A percentile compares a stretch with the other conserved stretches of the same genome.
Evolutionary conservation across 2,888 invertebrate genomes (phyloP).

Genomic region (Dryocosmus kuriphilus): DNA sequence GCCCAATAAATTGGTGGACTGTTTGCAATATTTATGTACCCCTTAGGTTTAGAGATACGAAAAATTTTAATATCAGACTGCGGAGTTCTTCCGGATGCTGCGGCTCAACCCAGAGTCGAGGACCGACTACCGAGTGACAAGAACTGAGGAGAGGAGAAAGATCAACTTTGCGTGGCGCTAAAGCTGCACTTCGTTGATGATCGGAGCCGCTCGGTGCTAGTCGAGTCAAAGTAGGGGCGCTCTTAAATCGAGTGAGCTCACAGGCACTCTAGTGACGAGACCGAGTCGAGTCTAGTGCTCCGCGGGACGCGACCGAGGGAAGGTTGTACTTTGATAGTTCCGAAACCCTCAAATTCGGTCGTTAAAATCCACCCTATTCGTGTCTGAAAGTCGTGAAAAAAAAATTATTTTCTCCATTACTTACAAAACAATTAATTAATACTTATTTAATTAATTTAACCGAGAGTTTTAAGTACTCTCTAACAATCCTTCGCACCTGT

Average conservation of each 20-base stretch:
- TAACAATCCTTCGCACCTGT: not conserved
- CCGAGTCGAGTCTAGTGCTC: conserved; percentile 61
- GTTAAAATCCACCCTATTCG: not conserved
- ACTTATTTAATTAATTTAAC: not conserved
- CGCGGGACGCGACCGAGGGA: conserved; percentile 24
- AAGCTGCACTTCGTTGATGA: conserved; percentile 20
- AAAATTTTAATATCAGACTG: not conserved
- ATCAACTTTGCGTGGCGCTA: conserved; percentile 53
- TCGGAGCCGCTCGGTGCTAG: conserved; percentile 54
- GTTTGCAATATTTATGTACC: no score
- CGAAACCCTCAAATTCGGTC: not conserved
- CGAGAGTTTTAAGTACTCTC: not conserved
- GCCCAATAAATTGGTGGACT: no score
- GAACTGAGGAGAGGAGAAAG: conserved; percentile 39
- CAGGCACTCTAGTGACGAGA: conserved; percentile 60
- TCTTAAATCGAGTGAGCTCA: conserved; percentile 44
- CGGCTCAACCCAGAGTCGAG: conserved; percentile 47
- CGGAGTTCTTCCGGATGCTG: not conserved
- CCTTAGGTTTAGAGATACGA: no score
- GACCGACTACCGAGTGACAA: conserved; percentile 52
- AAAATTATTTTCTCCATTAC: not conserved
- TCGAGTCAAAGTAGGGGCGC: conserved; percentile 44
- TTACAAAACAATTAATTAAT: not conserved
- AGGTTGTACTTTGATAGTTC: not conserved
- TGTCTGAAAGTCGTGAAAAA: not conserved